A percentile compares a stretch with the other conserved stretches of the same genome.
phyloP scores from a whole-genome alignment of 2,797 vertebrate genomes.

The Trichosurus vulpecula region DNA sequence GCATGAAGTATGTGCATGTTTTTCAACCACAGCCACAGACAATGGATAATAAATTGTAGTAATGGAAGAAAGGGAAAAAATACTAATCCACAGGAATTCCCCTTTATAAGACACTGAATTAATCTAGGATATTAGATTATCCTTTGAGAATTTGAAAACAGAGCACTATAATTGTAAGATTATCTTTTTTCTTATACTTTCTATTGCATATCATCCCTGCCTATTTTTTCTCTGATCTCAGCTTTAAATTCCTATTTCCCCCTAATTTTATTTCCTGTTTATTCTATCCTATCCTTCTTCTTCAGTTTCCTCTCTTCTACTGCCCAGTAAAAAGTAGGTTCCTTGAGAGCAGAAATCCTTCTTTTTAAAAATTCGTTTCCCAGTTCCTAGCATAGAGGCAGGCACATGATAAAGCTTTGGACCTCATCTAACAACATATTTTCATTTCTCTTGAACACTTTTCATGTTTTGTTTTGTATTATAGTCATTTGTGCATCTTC shows the following conservation, averaged over 20 bases:
- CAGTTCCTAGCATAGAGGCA: background rate
- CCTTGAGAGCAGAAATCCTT: background rate
- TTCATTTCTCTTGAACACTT: background rate
- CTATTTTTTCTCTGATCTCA: background rate
- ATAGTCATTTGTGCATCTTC: background rate
- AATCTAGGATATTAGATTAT: background rate
- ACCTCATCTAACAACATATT: background rate
- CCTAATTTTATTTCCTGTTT: background rate
- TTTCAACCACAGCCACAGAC: slow-evolving; percentile 27
- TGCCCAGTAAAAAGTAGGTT: background rate
- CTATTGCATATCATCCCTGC: background rate
- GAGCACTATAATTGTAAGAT: background rate
- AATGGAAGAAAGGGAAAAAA: background rate
- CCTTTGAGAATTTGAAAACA: slow-evolving; percentile 12
- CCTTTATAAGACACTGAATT: slow-evolving; percentile 17
- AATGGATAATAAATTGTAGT: background rate
- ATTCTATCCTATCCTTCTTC: background rate
- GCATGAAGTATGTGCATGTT: slow-evolving; percentile 25
- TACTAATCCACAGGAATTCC: background rate
- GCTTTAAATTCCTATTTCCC: background rate
- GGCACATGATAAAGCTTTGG: background rate
- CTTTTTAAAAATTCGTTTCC: background rate
- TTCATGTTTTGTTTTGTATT: background rate
- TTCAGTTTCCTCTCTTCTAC: background rate
- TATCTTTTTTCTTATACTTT: background rate